A percentile compares a stretch with the other conserved stretches of the same genome.
phyloP scores from a whole-genome alignment of 2,797 vertebrate genomes.

The Molossus alvarezi region DNA sequence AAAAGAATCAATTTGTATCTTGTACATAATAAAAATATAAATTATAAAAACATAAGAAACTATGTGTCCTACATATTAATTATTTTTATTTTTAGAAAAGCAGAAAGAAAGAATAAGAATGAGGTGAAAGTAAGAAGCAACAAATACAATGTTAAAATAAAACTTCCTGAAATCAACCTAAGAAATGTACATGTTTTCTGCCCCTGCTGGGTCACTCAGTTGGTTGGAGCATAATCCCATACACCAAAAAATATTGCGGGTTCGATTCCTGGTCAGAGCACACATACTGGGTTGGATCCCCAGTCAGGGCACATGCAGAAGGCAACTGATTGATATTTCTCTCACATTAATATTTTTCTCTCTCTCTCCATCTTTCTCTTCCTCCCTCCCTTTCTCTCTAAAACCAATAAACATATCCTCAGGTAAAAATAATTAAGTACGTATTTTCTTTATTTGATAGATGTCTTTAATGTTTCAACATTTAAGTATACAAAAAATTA shows the following conservation, averaged over 20 bases:
- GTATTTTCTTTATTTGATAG: not conserved
- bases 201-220: too few relatives aligned
- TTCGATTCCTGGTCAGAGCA: too few relatives aligned
- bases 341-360: too few relatives aligned
- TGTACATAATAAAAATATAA: not conserved
- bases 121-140: not conserved
- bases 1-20: not conserved
- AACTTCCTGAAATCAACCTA: not conserved
- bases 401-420: too few relatives aligned
- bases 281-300: too few relatives aligned
- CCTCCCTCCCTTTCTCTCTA: too few relatives aligned
- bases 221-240: too few relatives aligned
- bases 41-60: not conserved
- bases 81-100: not conserved
- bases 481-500: slow-evolving; percentile 59
- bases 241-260: too few relatives aligned
- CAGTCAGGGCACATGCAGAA: too few relatives aligned
- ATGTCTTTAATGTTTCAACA: slow-evolving; percentile 53
- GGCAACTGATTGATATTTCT: too few relatives aligned
- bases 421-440: too few relatives aligned
- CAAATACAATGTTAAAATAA: not conserved
- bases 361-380: too few relatives aligned
- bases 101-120: not conserved
- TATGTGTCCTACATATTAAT: not conserved
- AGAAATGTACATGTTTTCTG: not conserved